Conservation (phyloP, 2,888 invertebrate genomes). For the Xylocampa areola region DNA sequence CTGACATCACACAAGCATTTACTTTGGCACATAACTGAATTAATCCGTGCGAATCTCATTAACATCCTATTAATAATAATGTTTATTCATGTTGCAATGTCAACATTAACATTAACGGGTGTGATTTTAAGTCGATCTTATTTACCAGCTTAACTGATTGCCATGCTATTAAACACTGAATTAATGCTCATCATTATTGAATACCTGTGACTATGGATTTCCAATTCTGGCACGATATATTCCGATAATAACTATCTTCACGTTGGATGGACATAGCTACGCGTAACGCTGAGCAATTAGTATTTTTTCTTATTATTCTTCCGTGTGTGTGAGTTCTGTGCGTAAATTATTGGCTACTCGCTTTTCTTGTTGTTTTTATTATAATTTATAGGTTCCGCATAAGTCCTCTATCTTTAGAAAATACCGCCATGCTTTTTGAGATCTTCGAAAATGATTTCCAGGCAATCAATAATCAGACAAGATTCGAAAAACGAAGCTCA, state of each 20-base stretch:
- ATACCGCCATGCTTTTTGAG: constrained; percentile 11
- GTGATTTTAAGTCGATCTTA: constrained; percentile 34
- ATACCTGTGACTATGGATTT: constrained; percentile 38
- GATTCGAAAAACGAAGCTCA: no score
- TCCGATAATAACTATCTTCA: constrained; percentile 39
- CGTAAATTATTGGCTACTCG: constrained; percentile 29
- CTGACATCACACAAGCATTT: not conserved
- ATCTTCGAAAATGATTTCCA: no score
- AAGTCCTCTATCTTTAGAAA: constrained; percentile 6
- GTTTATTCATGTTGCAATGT: constrained; percentile 7
- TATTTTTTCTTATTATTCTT: constrained; percentile 30
- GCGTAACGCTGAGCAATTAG: constrained; percentile 36
- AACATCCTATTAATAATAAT: constrained; percentile 5
- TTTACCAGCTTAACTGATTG: constrained; percentile 25
- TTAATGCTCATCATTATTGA: constrained; percentile 33
- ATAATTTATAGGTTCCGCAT: constrained; percentile 28
- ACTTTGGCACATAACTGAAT: not conserved
- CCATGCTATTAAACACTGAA: constrained; percentile 24
- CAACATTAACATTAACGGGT: constrained; percentile 9
- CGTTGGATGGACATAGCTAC: constrained; percentile 37
- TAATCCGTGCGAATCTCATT: constrained; percentile 7
- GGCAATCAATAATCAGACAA: no score
- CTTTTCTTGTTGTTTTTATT: constrained; percentile 12
- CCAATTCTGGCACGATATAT: constrained; percentile 44
- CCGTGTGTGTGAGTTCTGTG: constrained; percentile 13